Percentiles rank a stretch among this genome's conserved stretches.
phyloP scores from a whole-genome alignment of 2,888 invertebrate species.

The Rambutsinella grinnellia region DNA sequence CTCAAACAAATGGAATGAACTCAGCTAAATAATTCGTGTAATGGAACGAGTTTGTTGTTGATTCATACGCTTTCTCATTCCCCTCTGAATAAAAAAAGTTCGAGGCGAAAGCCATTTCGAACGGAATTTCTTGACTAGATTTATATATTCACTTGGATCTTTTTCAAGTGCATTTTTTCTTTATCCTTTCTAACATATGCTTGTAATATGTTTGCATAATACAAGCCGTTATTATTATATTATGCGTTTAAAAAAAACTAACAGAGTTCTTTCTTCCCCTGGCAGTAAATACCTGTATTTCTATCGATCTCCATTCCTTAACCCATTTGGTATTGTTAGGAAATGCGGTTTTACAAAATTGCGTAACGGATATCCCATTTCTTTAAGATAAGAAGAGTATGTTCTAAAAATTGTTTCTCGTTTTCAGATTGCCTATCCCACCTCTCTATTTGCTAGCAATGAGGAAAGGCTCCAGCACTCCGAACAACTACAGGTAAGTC shows the following conservation, averaged over 20 bases:
- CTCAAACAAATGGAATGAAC: slow-evolving; percentile 37
- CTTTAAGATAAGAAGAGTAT: background rate
- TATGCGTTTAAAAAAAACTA: background rate
- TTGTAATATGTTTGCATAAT: no score
- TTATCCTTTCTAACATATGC: no score
- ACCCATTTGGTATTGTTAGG: background rate
- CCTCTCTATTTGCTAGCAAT: slow-evolving; percentile 39
- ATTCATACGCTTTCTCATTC: background rate
- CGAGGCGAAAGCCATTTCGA: background rate
- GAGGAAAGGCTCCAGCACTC: slow-evolving; percentile 44
- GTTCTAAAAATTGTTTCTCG: background rate
- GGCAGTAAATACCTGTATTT: background rate
- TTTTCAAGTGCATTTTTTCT: no score
- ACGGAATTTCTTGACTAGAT: background rate
- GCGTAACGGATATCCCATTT: background rate
- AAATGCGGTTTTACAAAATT: background rate
- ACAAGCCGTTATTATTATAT: background rate
- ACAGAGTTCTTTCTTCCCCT: background rate
- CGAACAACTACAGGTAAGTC: slow-evolving; percentile 45
- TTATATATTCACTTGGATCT: background rate
- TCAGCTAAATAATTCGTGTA: slow-evolving; percentile 23
- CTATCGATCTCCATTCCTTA: background rate
- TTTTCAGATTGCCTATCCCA: slow-evolving; percentile 35
- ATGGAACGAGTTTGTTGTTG: background rate
- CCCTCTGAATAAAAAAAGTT: background rate